Evolutionary conservation across 2,113 vertebrate species (phyloP).

Genomic region (Isurus oxyrinchus): DNA sequence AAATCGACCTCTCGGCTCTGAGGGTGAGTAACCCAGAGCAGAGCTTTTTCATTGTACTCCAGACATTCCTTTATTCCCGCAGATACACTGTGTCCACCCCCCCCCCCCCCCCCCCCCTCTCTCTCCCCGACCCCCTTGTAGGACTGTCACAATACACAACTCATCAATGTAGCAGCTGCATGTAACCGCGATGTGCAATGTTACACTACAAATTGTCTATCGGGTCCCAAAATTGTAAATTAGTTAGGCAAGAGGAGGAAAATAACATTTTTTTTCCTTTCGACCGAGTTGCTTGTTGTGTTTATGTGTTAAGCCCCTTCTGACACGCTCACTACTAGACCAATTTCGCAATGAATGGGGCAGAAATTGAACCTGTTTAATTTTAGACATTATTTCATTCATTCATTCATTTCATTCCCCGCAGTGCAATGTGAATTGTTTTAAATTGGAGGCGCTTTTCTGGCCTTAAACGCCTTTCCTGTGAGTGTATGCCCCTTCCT

Average conservation of each 20-base stretch:
- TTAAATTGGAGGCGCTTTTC: not conserved
- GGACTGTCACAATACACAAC: not conserved
- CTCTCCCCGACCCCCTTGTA: too few relatives aligned
- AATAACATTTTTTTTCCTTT: not conserved
- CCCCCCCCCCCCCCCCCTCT: too few relatives aligned
- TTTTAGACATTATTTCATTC: not conserved
- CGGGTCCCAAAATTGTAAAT: not conserved
- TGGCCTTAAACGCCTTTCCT: not conserved
- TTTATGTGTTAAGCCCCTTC: not conserved
- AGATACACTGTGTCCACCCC: not conserved
- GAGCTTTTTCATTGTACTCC: not conserved
- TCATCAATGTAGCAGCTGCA: not conserved
- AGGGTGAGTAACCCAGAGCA: conserved; percentile 50
- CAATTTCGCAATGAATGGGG: not conserved
- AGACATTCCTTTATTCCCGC: not conserved
- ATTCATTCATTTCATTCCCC: not conserved
- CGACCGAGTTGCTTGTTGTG: not conserved
- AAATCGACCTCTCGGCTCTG: conserved; percentile 91
- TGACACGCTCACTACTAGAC: not conserved
- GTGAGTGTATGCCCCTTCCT: not conserved
- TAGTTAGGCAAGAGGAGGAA: not conserved
- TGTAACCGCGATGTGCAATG: not conserved
- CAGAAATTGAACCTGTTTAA: not conserved
- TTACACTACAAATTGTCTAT: not conserved
- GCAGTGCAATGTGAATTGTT: not conserved